These are phyloP conservation scores for Hydrocynus forskahlii DNA, from an alignment of 2,797 vertebrate genomes.

Conservation along the genomic window DNA sequence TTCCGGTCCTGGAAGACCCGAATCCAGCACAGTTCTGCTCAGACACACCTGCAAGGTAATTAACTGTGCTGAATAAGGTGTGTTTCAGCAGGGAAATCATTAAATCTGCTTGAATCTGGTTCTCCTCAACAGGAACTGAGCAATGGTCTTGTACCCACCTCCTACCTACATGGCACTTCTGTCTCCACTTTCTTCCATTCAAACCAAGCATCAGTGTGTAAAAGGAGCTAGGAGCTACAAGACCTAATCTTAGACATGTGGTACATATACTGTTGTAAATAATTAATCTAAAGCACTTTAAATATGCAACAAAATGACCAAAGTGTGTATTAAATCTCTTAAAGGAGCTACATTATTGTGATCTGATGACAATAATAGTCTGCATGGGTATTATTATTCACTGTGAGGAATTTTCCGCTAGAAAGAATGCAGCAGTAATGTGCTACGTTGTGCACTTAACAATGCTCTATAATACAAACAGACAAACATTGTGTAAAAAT, in stretches of 20 bases:
- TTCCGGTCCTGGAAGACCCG: background rate
- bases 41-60: too few relatives aligned
- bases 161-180: background rate
- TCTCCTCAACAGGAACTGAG: background rate
- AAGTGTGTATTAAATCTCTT: conserved; percentile 67
- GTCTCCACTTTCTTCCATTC: background rate
- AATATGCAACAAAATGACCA: conserved; percentile 68
- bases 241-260: background rate
- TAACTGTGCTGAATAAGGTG: too few relatives aligned
- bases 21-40: too few relatives aligned
- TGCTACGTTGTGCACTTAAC: background rate
- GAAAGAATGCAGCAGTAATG: background rate
- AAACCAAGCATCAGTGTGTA: background rate
- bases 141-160: background rate
- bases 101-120: background rate
- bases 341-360: conserved; percentile 39
- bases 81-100: background rate
- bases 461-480: background rate
- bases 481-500: too few relatives aligned
- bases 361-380: conserved; percentile 19
- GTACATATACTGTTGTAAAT: conserved; percentile 65
- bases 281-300: conserved; percentile 92
- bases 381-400: background rate
- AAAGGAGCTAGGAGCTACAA: background rate
- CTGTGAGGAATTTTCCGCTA: background rate